These are phyloP conservation scores for Pterostichus madidus DNA, from an alignment of 2,888 invertebrate species.

Conservation along the genomic window DNA sequence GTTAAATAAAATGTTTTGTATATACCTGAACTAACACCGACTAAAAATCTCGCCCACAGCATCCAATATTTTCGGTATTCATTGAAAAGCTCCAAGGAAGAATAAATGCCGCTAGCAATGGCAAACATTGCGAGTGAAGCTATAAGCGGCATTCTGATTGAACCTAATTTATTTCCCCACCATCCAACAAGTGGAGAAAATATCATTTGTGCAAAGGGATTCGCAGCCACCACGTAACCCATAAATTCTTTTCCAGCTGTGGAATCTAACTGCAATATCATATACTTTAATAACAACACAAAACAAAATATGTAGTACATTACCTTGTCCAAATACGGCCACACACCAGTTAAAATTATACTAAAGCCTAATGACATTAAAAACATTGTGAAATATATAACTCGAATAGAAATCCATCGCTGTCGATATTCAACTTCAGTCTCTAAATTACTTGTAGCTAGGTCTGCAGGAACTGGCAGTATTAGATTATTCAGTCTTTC, in stretches of 20 bases:
- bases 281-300: conserved; percentile 17
- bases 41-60: conserved; percentile 87
- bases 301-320: conserved; percentile 65
- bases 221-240: conserved; percentile 91
- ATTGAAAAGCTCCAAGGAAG: conserved; percentile 85
- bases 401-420: conserved; percentile 88
- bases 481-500: conserved; percentile 63
- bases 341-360: conserved; percentile 91
- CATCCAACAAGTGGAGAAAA: conserved; percentile 91
- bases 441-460: conserved; percentile 79
- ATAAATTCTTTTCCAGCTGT: conserved; percentile 89
- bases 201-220: conserved; percentile 92
- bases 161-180: conserved; percentile 89
- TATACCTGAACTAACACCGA: conserved; percentile 90
- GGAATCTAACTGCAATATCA: conserved; percentile 85
- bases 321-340: conserved; percentile 93
- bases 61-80: conserved; percentile 85
- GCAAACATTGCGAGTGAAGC: conserved; percentile 86
- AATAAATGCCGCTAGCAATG: conserved; percentile 86
- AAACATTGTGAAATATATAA: conserved; percentile 94
- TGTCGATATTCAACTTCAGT: conserved; percentile 82
- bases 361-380: conserved; percentile 93
- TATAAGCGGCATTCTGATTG: conserved; percentile 86
- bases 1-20: neutral
- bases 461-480: conserved; percentile 59